A percentile compares a stretch with the other conserved stretches of the same genome.
Conservation (phyloP, 2,888 invertebrate genomes). For the Sarcophaga caerulescens region DNA sequence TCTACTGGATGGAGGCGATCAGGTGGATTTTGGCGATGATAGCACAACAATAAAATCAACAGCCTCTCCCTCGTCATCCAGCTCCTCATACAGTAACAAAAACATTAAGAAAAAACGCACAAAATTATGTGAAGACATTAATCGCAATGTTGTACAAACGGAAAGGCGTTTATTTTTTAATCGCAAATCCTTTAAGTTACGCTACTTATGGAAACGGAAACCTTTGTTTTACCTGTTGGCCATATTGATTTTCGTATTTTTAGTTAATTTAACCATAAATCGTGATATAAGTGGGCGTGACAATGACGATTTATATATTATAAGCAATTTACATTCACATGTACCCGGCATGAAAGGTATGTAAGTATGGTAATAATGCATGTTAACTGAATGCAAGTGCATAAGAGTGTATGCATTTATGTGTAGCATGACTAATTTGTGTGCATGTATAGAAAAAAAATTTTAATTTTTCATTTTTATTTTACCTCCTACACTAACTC, state of each 20-base stretch:
- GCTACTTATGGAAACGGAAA: conserved; percentile 72
- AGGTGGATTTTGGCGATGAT: conserved; percentile 13
- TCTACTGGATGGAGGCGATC: conserved; percentile 14
- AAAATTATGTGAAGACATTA: conserved; percentile 53
- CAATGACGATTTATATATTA: conserved; percentile 56
- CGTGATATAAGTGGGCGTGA: conserved; percentile 72
- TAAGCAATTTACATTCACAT: conserved; percentile 73
- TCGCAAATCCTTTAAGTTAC: conserved; percentile 52
- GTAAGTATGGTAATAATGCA: conserved; percentile 37
- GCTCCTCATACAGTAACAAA: not conserved
- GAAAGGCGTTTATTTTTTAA: conserved; percentile 48
- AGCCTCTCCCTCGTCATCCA: not conserved
- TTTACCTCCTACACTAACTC: not conserved
- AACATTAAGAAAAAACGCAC: conserved; percentile 39
- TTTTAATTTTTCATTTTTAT: no score
- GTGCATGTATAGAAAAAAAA: no score
- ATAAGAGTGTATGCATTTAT: not conserved
- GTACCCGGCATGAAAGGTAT: conserved; percentile 80
- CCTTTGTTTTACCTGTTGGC: conserved; percentile 69
- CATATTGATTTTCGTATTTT: conserved; percentile 72
- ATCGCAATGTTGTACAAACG: conserved; percentile 54
- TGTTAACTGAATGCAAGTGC: not conserved
- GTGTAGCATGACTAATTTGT: not conserved
- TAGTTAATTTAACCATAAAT: conserved; percentile 74
- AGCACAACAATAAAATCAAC: conserved; percentile 7